A percentile compares a stretch with the other conserved stretches of the same genome.
Conservation (phyloP, 1,140 invertebrate genomes). For the Anthonomus grandis region DNA sequence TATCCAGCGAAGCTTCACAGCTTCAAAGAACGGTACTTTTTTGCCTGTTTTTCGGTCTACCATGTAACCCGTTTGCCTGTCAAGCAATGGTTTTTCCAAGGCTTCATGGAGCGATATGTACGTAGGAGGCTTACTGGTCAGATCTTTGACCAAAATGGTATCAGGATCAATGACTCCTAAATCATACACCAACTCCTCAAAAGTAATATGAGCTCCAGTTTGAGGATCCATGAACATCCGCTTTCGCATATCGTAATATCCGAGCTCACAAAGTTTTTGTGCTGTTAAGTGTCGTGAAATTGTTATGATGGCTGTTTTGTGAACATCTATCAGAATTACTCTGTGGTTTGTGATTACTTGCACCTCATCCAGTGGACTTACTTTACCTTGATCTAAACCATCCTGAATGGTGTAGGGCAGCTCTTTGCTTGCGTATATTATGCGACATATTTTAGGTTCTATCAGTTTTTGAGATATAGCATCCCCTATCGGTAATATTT, state of each 20-base stretch:
- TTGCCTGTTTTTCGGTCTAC: slow-evolving; percentile 79
- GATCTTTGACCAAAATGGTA: slow-evolving; percentile 74
- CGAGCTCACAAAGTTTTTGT: slow-evolving; percentile 64
- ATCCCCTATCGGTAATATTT: slow-evolving; percentile 60
- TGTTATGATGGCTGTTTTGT: slow-evolving; percentile 47
- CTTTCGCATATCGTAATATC: slow-evolving; percentile 70
- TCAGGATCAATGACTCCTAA: slow-evolving; percentile 71
- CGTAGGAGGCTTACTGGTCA: slow-evolving; percentile 60
- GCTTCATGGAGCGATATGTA: slow-evolving; percentile 73
- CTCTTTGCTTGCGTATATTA: slow-evolving; percentile 57
- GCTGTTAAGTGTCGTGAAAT: slow-evolving; percentile 60
- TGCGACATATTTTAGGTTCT: slow-evolving; percentile 67
- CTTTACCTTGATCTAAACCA: slow-evolving; percentile 60
- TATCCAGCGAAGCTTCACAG: slow-evolving; percentile 70
- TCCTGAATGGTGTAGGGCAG: slow-evolving; percentile 60
- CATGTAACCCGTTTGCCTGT: slow-evolving; percentile 74
- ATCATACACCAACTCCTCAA: slow-evolving; percentile 74
- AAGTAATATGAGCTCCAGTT: slow-evolving; percentile 68
- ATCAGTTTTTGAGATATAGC: slow-evolving; percentile 73
- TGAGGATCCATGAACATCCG: slow-evolving; percentile 76
- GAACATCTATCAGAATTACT: slow-evolving; percentile 47
- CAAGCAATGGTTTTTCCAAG: slow-evolving; percentile 68
- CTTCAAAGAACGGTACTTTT: slow-evolving; percentile 79
- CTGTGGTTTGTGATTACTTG: slow-evolving; percentile 57
- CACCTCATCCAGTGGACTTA: slow-evolving; percentile 64